These are phyloP conservation scores for Nasonia vitripennis DNA, from an alignment of 1,140 invertebrate species.

Conservation along the genomic window DNA sequence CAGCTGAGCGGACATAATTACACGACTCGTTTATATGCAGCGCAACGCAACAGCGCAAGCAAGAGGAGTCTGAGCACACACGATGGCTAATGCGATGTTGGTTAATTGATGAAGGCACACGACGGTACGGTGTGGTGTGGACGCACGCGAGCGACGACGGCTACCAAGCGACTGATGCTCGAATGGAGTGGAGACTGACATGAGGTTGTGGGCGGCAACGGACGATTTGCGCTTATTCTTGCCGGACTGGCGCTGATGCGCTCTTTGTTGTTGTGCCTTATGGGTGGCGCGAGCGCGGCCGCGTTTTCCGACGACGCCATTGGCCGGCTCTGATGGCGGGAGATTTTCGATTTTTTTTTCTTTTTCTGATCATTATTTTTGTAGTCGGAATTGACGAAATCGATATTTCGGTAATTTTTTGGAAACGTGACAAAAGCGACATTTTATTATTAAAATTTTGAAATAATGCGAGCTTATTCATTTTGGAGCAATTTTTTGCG, in stretches of 20 bases:
- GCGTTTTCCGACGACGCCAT: not conserved
- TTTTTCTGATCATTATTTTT: not conserved
- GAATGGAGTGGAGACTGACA: not conserved
- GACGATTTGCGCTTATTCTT: not conserved
- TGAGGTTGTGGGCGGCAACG: not conserved
- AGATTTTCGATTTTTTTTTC: not conserved
- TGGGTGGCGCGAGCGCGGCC: not conserved
- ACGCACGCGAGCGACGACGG: not conserved
- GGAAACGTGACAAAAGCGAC: too few species aligned
- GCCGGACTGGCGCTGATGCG: not conserved
- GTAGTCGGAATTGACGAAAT: not conserved
- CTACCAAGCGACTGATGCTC: not conserved
- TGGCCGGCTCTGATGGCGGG: not conserved
- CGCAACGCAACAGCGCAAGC: not conserved
- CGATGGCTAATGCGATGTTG: not conserved
- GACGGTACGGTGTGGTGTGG: too few species aligned
- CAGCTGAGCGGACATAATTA: constrained; percentile 22
- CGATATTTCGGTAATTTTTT: too few species aligned
- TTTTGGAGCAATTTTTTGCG: too few species aligned
- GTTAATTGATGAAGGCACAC: too few species aligned
- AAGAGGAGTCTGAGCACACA: not conserved
- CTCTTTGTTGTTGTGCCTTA: not conserved
- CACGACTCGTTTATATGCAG: not conserved
- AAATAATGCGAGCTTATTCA: too few species aligned
- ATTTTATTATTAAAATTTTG: too few species aligned